Percentiles rank a stretch among this genome's conserved stretches.
phyloP scores from a whole-genome alignment of 2,888 invertebrate species.

The Lochmaea capreae region DNA sequence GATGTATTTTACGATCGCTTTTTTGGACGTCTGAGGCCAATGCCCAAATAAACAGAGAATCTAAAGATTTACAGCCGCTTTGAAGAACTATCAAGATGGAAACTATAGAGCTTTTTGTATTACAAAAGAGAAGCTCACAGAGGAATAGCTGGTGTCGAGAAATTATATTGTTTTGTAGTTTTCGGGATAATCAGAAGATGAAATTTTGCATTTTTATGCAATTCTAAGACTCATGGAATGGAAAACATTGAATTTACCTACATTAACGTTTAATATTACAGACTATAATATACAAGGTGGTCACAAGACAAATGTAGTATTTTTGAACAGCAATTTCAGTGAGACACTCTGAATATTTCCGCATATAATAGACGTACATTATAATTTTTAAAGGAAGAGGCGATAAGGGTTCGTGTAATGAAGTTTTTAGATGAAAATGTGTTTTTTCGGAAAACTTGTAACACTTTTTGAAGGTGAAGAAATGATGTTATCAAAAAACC shows the following conservation, averaged over 20 bases:
- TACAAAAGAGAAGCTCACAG: not conserved
- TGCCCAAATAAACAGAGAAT: conserved; percentile 27
- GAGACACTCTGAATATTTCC: too few species aligned
- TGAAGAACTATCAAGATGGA: conserved; percentile 33
- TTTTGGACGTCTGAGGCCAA: conserved; percentile 11
- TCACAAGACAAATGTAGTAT: too few species aligned
- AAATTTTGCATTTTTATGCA: conserved; percentile 26
- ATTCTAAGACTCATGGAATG: not conserved
- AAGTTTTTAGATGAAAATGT: too few species aligned
- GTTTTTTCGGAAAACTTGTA: too few species aligned
- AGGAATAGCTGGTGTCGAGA: conserved; percentile 27
- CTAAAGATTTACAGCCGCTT: conserved; percentile 31
- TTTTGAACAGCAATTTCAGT: too few species aligned
- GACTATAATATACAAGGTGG: not conserved
- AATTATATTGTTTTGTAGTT: conserved; percentile 32
- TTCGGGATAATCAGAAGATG: not conserved
- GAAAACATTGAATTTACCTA: not conserved
- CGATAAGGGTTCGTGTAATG: too few species aligned
- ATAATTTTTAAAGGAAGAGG: too few species aligned
- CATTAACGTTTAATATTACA: not conserved
- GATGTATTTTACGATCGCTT: conserved; percentile 14
- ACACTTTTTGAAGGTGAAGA: too few species aligned
- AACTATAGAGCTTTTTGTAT: conserved; percentile 30
- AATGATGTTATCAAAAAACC: too few species aligned
- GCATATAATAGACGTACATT: too few species aligned